These are phyloP conservation scores for Coranthus polyacanthus DNA, from an alignment of 2,797 vertebrate species.

Conservation along the genomic window DNA sequence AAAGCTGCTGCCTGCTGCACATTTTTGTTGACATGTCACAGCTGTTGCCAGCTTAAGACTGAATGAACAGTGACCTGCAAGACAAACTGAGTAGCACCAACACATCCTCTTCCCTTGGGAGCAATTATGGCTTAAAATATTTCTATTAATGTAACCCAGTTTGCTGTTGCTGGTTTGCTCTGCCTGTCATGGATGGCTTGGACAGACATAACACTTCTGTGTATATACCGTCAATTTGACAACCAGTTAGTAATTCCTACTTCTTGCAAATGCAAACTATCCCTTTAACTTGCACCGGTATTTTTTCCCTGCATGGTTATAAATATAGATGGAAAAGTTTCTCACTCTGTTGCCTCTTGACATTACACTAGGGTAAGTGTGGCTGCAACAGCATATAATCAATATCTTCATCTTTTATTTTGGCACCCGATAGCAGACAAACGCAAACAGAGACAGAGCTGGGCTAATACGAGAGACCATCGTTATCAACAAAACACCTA, in stretches of 20 bases:
- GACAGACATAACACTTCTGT: background rate
- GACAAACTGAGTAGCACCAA: constrained; percentile 20
- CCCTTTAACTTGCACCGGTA: constrained; percentile 11
- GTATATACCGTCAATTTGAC: constrained; percentile 3
- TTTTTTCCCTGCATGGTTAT: constrained; percentile 41
- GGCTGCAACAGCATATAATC: constrained; percentile 66
- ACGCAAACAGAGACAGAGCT: constrained; percentile 54
- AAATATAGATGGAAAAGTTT: constrained; percentile 41
- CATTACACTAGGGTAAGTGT: constrained; percentile 50
- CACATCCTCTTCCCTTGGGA: background rate
- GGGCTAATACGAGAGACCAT: constrained; percentile 44
- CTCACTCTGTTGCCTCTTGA: constrained; percentile 48
- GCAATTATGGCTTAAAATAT: constrained; percentile 4
- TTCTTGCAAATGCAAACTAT: constrained; percentile 19
- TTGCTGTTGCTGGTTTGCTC: too few species aligned
- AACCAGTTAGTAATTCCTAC: background rate
- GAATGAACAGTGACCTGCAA: constrained; percentile 9
- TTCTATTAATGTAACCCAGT: background rate
- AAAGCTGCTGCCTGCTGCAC: background rate
- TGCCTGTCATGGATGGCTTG: too few species aligned
- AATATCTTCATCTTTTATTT: constrained; percentile 75
- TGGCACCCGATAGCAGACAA: constrained; percentile 69
- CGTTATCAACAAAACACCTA: constrained; percentile 30
- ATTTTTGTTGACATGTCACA: constrained; percentile 4
- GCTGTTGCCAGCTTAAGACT: background rate